Evolutionary conservation across 2,113 vertebrate genomes (phyloP).

Genomic region (Rhombomys opimus): DNA sequence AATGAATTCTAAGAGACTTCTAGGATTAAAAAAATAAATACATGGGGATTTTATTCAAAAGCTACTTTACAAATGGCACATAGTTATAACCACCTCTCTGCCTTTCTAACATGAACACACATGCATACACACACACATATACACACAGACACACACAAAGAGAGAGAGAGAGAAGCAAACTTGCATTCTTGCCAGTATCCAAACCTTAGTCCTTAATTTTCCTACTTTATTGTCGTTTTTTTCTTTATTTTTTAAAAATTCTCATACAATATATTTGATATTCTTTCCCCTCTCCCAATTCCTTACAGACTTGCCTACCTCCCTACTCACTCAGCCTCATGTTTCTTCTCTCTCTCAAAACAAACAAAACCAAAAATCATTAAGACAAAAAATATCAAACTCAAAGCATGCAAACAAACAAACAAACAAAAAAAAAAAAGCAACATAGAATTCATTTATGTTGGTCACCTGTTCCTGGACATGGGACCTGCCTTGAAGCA

Average conservation of each 20-base stretch:
- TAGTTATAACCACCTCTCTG: not conserved
- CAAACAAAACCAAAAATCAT: not conserved
- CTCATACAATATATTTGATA: not conserved
- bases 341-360: not conserved
- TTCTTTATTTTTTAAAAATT: not conserved
- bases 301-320: not conserved
- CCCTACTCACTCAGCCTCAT: not conserved
- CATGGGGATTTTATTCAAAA: not conserved
- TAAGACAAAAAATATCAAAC: not conserved
- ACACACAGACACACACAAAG: accelerated
- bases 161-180: not conserved
- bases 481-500: too few species aligned
- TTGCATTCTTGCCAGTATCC: not conserved
- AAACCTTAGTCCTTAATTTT: not conserved
- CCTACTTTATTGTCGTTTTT: not conserved
- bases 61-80: not conserved
- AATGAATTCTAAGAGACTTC: slow-evolving; percentile 8
- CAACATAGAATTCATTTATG: not conserved
- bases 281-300: not conserved
- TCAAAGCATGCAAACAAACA: not conserved
- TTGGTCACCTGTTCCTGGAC: not conserved
- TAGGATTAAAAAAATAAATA: slow-evolving; percentile 64
- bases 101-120: not conserved
- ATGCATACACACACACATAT: not conserved
- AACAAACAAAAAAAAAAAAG: not conserved